These are phyloP conservation scores for Bombylius discolor DNA, from an alignment of 2,888 invertebrate genomes.

Conservation along the genomic window DNA sequence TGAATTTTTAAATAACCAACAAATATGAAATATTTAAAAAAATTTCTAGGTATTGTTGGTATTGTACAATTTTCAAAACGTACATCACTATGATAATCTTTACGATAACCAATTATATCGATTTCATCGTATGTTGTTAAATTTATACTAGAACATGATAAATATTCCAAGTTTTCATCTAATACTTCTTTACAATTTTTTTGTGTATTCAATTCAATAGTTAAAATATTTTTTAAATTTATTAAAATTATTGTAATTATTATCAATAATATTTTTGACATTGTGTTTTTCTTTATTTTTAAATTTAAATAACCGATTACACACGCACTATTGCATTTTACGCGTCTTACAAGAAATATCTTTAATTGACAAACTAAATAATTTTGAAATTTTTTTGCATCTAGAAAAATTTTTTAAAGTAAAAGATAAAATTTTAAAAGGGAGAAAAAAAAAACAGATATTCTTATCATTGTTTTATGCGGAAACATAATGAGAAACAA, in stretches of 20 bases:
- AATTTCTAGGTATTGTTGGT: background rate
- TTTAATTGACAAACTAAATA: no score
- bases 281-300: background rate
- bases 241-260: background rate
- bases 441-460: no score
- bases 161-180: background rate
- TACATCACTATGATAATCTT: background rate
- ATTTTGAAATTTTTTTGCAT: no score
- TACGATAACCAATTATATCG: background rate
- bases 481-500: no score
- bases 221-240: background rate
- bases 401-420: no score
- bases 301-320: no score
- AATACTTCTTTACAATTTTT: background rate
- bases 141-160: background rate
- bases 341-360: no score
- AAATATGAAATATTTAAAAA: background rate
- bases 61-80: background rate
- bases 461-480: no score
- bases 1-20: background rate
- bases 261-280: background rate
- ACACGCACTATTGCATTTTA: no score
- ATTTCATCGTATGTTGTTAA: background rate
- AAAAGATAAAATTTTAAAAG: no score
- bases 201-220: background rate